Conservation (phyloP, 2,797 vertebrate species). For the Spinus olivaceus region DNA sequence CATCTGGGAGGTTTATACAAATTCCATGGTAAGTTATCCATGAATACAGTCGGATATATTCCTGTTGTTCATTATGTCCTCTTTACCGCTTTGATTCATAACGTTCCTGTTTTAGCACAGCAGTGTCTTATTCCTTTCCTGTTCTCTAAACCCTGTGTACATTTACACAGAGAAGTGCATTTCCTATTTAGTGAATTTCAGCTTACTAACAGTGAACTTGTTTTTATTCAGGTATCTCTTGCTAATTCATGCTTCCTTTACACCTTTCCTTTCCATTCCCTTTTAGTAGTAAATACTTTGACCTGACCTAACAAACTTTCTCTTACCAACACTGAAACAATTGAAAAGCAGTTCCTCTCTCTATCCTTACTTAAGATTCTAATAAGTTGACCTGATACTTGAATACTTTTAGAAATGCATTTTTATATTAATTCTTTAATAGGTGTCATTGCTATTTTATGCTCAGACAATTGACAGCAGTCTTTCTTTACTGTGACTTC, state of each 20-base stretch:
- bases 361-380: not conserved
- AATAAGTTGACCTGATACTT: not conserved
- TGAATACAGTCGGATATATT: not conserved
- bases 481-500: not conserved
- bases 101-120: not conserved
- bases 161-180: not conserved
- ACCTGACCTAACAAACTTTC: not conserved
- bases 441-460: not conserved
- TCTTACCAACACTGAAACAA: not conserved
- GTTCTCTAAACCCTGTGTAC: not conserved
- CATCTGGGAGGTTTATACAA: conserved; percentile 97
- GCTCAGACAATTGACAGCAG: not conserved
- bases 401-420: not conserved
- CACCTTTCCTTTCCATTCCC: not conserved
- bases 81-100: not conserved
- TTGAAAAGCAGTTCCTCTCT: not conserved
- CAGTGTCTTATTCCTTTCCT: not conserved
- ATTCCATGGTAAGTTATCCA: conserved; percentile 87
- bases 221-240: not conserved
- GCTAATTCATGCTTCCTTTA: not conserved
- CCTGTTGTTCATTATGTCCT: not conserved
- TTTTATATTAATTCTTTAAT: not conserved
- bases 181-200: not conserved
- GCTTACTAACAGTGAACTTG: not conserved
- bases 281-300: not conserved